Percentiles rank a stretch among this genome's conserved stretches.
phyloP scores from a whole-genome alignment of 2,113 vertebrate species.

The Fulmarus glacialis region DNA sequence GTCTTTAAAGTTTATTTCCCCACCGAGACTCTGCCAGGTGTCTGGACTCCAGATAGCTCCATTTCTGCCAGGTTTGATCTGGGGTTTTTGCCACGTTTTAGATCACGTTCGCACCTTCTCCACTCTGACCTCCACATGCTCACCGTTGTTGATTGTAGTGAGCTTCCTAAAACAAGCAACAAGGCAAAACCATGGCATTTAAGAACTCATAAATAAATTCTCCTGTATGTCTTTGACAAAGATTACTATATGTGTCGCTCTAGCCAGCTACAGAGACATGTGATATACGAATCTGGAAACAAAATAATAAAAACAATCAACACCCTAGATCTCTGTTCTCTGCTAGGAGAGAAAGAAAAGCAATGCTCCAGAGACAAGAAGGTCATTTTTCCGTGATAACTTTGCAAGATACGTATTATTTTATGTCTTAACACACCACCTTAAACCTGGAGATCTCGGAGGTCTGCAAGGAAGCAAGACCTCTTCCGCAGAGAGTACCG shows the following conservation, averaged over 20 bases:
- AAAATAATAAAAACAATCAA: no score
- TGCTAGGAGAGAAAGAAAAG: not conserved
- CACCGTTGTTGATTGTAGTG: rapidly evolving
- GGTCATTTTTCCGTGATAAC: not conserved
- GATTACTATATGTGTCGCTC: rapidly evolving
- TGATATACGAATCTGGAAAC: rapidly evolving
- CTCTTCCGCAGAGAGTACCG: not conserved
- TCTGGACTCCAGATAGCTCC: not conserved
- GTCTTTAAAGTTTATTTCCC: not conserved
- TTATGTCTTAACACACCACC: not conserved
- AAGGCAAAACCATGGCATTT: not conserved
- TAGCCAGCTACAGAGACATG: not conserved
- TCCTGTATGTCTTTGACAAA: not conserved
- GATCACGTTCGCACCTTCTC: rapidly evolving
- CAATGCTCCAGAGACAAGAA: not conserved
- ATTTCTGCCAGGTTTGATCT: not conserved
- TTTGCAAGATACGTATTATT: not conserved
- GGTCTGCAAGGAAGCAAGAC: not conserved
- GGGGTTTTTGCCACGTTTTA: not conserved
- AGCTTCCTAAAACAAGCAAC: not conserved
- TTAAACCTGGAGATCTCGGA: not conserved
- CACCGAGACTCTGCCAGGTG: not conserved
- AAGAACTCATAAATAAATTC: not conserved
- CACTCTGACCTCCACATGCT: not conserved
- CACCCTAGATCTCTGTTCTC: not conserved